Conservation (phyloP, 2,113 vertebrate genomes). For the Zosterops hypoxanthus region DNA sequence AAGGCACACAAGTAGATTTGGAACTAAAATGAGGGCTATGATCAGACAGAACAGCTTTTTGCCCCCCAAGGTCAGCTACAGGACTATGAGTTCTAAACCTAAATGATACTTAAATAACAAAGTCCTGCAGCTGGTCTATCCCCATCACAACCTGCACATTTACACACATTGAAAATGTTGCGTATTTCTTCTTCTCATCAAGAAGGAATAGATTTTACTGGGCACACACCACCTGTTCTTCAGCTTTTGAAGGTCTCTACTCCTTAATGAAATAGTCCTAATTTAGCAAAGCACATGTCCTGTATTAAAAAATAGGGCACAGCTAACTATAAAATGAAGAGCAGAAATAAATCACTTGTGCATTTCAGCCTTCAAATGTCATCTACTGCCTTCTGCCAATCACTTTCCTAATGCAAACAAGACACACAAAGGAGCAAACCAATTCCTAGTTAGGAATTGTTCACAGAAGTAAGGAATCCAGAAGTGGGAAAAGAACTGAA, state of each 20-base stretch:
- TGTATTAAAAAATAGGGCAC: neutral
- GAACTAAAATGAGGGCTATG: neutral
- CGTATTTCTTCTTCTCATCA: neutral
- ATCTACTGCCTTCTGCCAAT: slow-evolving; percentile 27
- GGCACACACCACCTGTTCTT: neutral
- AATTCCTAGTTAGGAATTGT: slow-evolving; percentile 58
- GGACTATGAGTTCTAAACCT: neutral
- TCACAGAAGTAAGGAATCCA: neutral
- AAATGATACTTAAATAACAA: neutral
- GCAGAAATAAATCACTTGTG: slow-evolving; percentile 19
- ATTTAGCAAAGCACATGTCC: neutral
- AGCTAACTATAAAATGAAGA: neutral
- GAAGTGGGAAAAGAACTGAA: neutral
- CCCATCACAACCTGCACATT: neutral
- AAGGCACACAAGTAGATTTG: neutral
- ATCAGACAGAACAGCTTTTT: neutral
- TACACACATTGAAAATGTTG: neutral
- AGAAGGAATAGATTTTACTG: neutral
- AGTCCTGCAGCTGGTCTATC: rapidly evolving
- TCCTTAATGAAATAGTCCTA: neutral
- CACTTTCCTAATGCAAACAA: slow-evolving; percentile 28
- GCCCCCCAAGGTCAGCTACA: neutral
- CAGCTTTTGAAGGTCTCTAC: neutral
- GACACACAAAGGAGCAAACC: neutral
- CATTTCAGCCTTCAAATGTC: slow-evolving; percentile 25